Conservation (phyloP, 2,888 invertebrate genomes). For the Drosophila longiperda region DNA sequence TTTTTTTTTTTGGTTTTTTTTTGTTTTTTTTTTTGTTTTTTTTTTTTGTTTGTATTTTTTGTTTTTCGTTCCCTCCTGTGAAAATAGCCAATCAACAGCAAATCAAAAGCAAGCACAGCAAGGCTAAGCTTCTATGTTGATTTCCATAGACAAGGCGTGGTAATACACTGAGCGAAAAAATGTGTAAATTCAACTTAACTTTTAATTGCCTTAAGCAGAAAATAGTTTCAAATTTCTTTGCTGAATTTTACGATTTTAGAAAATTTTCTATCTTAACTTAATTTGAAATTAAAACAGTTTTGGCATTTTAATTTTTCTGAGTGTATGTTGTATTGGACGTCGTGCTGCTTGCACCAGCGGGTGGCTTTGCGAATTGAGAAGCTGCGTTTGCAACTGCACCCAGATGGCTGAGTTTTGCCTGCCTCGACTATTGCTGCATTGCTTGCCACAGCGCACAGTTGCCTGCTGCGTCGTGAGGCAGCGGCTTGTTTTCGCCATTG, state of each 20-base stretch:
- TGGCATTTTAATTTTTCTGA: neutral
- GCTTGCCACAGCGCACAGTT: neutral
- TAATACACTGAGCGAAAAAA: constrained; percentile 1
- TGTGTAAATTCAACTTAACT: neutral
- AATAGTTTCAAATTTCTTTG: neutral
- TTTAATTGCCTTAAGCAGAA: neutral
- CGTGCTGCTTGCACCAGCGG: constrained; percentile 62
- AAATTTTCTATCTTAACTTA: neutral
- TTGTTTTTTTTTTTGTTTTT: neutral
- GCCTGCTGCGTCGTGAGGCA: constrained; percentile 68
- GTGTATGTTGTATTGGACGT: constrained; percentile 53
- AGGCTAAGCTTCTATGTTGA: constrained; percentile 33
- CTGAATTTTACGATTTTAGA: neutral
- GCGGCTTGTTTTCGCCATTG: constrained; percentile 70
- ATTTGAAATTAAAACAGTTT: neutral
- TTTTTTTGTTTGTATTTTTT: neutral
- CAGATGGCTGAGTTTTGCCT: constrained; percentile 17
- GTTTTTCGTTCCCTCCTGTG: constrained; percentile 57
- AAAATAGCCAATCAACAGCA: constrained; percentile 76
- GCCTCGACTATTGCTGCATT: constrained; percentile 4
- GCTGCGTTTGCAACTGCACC: constrained; percentile 37
- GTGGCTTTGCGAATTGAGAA: constrained; percentile 45
- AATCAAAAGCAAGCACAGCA: constrained; percentile 56
- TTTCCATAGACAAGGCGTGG: constrained; percentile 75
- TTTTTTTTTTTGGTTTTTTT: neutral